phyloP scores from a whole-genome alignment of 2,797 vertebrate genomes.

The Etheostoma nigrum region DNA sequence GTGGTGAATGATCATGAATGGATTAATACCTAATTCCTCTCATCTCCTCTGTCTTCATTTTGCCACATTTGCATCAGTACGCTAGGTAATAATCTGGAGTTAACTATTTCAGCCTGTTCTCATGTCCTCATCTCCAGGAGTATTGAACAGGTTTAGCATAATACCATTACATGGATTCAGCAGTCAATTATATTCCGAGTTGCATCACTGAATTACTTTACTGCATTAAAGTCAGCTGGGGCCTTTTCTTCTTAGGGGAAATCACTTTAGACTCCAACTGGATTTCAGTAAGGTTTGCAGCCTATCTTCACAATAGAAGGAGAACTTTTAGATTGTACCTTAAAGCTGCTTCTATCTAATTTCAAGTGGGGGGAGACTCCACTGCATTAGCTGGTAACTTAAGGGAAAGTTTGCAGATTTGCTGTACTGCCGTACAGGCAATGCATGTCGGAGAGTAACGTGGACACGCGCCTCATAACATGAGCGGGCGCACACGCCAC shows the following conservation, averaged over 20 bases:
- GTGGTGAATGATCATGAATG: background rate
- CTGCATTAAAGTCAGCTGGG: slow-evolving; percentile 28
- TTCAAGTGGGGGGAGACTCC: too few species aligned
- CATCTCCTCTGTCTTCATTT: background rate
- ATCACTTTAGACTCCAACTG: slow-evolving; percentile 48
- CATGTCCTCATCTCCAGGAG: slow-evolving; percentile 39
- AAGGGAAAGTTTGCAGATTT: too few species aligned
- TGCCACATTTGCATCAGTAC: slow-evolving; percentile 5
- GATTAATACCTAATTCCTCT: background rate
- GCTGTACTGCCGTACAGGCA: too few species aligned
- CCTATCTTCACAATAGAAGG: slow-evolving; percentile 28
- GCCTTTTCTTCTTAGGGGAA: slow-evolving; percentile 52
- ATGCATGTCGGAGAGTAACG: too few species aligned
- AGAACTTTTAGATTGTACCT: background rate
- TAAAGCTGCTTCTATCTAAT: too few species aligned
- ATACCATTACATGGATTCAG: slow-evolving; percentile 48
- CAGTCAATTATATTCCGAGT: slow-evolving; percentile 58
- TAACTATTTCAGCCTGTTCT: slow-evolving; percentile 31
- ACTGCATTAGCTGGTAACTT: too few species aligned
- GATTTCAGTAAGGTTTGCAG: slow-evolving; percentile 28
- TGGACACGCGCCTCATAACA: too few species aligned
- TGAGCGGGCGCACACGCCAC: too few species aligned
- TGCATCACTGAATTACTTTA: slow-evolving; percentile 34
- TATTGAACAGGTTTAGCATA: slow-evolving; percentile 43
- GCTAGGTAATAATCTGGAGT: slow-evolving; percentile 1